Conservation (phyloP, 1,140 invertebrate species). For the Megalonaias nervosa region DNA sequence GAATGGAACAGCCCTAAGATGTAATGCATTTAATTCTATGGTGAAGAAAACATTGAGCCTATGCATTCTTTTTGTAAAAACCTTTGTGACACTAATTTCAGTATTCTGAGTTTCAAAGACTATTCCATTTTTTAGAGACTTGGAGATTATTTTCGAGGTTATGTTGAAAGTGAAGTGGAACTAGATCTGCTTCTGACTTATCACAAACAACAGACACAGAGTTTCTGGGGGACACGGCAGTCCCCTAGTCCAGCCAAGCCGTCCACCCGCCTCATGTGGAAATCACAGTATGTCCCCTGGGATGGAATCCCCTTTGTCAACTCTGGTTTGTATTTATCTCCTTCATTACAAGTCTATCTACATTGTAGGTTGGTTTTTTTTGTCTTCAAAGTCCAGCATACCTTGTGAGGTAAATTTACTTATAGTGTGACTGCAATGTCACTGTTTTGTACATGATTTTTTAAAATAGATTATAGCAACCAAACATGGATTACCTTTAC, state of each 20-base stretch:
- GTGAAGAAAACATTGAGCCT: no score
- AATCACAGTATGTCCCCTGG: slow-evolving; percentile 72
- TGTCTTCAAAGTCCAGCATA: no score
- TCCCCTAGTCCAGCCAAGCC: slow-evolving; percentile 66
- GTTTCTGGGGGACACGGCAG: slow-evolving; percentile 71
- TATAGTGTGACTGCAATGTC: no score
- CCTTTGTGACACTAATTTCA: background rate
- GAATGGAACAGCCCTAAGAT: background rate
- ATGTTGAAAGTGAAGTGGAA: slow-evolving; percentile 68
- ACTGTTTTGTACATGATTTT: no score
- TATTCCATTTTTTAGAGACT: slow-evolving; percentile 59
- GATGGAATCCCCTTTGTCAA: slow-evolving; percentile 72
- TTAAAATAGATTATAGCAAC: no score
- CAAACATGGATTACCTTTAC: no score
- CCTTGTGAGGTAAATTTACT: no score
- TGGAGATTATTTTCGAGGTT: slow-evolving; percentile 70
- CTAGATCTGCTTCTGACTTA: slow-evolving; percentile 68
- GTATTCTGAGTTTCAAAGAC: background rate
- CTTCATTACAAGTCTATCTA: background rate
- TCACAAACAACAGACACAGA: slow-evolving; percentile 71
- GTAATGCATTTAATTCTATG: background rate
- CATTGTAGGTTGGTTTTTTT: no score
- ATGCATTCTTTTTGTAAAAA: background rate
- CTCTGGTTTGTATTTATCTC: slow-evolving; percentile 53
- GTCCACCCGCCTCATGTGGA: slow-evolving; percentile 71